These are phyloP conservation scores for Heteromurus nitidus DNA, from an alignment of 2,888 invertebrate species.

Conservation along the genomic window DNA sequence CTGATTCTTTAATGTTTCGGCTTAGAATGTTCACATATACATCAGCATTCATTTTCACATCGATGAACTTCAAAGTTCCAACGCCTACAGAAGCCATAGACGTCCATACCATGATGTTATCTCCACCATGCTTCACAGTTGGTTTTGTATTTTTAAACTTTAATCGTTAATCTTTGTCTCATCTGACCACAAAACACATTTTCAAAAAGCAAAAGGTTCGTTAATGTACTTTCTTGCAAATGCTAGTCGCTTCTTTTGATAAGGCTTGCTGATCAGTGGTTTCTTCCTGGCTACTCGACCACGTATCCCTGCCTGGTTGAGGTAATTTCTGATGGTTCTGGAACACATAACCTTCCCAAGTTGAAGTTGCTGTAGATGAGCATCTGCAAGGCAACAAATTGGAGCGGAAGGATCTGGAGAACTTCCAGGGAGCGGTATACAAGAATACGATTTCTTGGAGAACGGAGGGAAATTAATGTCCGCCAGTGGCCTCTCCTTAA, in stretches of 20 bases:
- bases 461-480: too few species aligned
- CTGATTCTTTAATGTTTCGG: constrained; percentile 26
- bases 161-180: constrained; percentile 48
- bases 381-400: too few species aligned
- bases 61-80: constrained; percentile 41
- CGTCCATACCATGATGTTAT: constrained; percentile 45
- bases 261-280: constrained; percentile 39
- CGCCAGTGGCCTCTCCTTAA: too few species aligned
- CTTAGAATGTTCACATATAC: constrained; percentile 26
- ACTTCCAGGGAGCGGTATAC: too few species aligned
- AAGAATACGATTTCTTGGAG: too few species aligned
- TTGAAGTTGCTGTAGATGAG: too few species aligned
- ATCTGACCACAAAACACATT: constrained; percentile 45
- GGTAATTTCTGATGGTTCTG: constrained; percentile 17
- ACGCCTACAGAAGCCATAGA: constrained; percentile 35
- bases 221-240: constrained; percentile 40
- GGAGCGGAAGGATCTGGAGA: too few species aligned
- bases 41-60: constrained; percentile 48
- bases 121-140: constrained; percentile 56
- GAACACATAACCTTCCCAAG: neutral
- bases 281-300: constrained; percentile 21
- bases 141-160: constrained; percentile 27
- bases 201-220: constrained; percentile 29
- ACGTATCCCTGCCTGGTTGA: neutral
- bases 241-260: constrained; percentile 23